These are phyloP conservation scores for Guaruba guarouba DNA, from an alignment of 2,113 vertebrate genomes.

Conservation along the genomic window DNA sequence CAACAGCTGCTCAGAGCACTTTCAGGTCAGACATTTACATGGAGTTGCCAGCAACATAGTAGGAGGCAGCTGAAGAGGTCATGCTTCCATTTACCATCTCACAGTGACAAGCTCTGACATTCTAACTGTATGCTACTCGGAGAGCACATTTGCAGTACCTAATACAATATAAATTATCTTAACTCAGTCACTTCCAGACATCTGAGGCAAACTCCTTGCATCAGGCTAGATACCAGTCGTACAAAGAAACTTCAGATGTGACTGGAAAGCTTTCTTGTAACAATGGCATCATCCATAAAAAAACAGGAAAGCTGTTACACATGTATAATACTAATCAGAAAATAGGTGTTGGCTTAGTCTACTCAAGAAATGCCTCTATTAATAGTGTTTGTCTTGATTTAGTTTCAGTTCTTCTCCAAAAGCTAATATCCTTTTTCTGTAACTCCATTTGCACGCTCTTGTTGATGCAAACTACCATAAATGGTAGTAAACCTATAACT, in stretches of 20 bases:
- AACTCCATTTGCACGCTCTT: neutral
- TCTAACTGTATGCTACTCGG: neutral
- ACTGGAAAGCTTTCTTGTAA: neutral
- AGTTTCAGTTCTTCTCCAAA: neutral
- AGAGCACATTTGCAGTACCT: neutral
- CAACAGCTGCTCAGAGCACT: conserved; percentile 31
- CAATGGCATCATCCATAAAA: neutral
- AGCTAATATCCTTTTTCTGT: neutral
- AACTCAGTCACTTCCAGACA: neutral
- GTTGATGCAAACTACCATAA: neutral
- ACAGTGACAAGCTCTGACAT: neutral
- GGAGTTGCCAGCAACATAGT: neutral
- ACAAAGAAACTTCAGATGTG: neutral
- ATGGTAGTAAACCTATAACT: neutral
- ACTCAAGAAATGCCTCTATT: neutral
- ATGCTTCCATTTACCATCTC: neutral
- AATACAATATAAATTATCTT: neutral
- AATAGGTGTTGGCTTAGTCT: neutral
- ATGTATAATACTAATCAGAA: neutral
- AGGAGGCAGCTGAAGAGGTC: neutral
- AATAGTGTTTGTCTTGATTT: neutral
- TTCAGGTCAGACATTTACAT: neutral
- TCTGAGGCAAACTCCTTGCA: neutral
- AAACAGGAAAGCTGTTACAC: neutral
- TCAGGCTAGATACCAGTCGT: neutral